Evolutionary conservation across 2,888 invertebrate species (phyloP).

Genomic region (Charanyca ferruginea): DNA sequence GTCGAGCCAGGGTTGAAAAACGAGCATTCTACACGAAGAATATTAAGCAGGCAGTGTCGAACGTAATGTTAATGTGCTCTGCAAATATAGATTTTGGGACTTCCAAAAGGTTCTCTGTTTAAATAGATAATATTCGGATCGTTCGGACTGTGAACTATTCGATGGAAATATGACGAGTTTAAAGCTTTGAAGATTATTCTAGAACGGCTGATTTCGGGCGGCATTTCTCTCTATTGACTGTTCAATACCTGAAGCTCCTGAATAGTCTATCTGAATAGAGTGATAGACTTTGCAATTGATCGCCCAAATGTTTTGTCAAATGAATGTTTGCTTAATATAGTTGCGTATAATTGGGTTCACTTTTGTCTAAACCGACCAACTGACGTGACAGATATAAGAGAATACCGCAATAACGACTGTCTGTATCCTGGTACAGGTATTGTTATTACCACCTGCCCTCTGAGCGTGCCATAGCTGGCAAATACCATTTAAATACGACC

Average conservation of each 20-base stretch:
- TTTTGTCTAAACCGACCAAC: not conserved
- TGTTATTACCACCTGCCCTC: too few relatives aligned
- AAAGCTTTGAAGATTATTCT: slow-evolving; percentile 24
- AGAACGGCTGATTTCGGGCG: not conserved
- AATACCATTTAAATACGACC: too few relatives aligned
- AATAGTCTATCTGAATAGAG: not conserved
- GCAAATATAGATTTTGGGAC: slow-evolving; percentile 57
- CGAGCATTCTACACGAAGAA: slow-evolving; percentile 52
- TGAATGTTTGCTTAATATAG: not conserved
- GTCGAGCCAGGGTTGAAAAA: slow-evolving; percentile 57
- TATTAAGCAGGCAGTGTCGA: slow-evolving; percentile 58
- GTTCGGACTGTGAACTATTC: slow-evolving; percentile 20
- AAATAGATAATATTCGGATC: slow-evolving; percentile 35
- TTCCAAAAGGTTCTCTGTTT: slow-evolving; percentile 43
- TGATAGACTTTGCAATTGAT: not conserved
- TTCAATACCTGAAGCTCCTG: not conserved
- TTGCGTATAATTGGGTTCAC: not conserved
- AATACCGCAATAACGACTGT: too few relatives aligned
- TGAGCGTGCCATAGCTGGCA: too few relatives aligned
- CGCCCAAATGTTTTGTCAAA: not conserved
- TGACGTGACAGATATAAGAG: too few relatives aligned
- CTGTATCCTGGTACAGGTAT: too few relatives aligned
- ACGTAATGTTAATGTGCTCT: slow-evolving; percentile 35
- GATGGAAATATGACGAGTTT: slow-evolving; percentile 27
- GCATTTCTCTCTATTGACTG: not conserved